phyloP scores from a whole-genome alignment of 2,113 vertebrate species.

The Lontra canadensis region DNA sequence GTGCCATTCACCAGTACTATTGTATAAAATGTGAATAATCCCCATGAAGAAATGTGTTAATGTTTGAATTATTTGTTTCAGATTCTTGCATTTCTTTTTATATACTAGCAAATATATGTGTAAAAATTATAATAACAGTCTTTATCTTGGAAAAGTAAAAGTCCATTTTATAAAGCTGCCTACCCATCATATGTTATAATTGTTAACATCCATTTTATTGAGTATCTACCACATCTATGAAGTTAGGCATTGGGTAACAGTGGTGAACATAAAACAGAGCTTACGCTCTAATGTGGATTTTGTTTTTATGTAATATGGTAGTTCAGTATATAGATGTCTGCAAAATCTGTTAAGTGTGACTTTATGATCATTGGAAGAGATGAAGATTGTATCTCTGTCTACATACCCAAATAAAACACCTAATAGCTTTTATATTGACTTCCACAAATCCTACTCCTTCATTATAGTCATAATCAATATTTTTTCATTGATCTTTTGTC shows the following conservation, averaged over 20 bases:
- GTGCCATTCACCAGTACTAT: background rate
- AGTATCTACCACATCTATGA: background rate
- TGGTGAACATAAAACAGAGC: background rate
- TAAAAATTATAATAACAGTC: background rate
- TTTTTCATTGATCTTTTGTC: background rate
- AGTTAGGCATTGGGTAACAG: background rate
- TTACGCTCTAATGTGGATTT: background rate
- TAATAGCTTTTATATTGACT: background rate
- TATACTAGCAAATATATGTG: background rate
- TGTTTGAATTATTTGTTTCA: slow-evolving; percentile 37
- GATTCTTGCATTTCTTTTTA: background rate
- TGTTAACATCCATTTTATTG: background rate
- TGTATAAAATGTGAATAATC: background rate
- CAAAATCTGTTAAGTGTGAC: background rate
- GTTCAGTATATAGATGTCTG: background rate
- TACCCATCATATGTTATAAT: background rate
- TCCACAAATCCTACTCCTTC: background rate
- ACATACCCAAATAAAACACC: background rate
- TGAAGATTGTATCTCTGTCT: background rate
- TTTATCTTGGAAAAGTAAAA: background rate
- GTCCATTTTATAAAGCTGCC: background rate
- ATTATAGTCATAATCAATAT: background rate
- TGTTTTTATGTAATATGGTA: background rate
- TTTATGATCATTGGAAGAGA: background rate
- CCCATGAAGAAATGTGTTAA: background rate